A percentile compares a stretch with the other conserved stretches of the same genome.
These are phyloP conservation scores for Discoglossus pictus DNA, from an alignment of 2,797 vertebrate species.

Conservation along the genomic window DNA sequence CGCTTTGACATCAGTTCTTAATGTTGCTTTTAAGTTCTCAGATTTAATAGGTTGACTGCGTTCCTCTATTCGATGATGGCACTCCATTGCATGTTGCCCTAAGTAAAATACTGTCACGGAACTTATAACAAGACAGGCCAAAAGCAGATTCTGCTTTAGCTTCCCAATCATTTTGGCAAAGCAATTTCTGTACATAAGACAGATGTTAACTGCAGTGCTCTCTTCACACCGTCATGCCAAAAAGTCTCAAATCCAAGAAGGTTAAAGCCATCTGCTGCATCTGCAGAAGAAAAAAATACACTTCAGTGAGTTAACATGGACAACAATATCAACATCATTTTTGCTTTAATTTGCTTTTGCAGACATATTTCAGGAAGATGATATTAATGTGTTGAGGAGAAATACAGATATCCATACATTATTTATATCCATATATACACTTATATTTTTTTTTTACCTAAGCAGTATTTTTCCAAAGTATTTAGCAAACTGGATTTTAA, in stretches of 20 bases:
- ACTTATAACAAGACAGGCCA: conserved; percentile 93
- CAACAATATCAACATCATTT: no score
- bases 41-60: conserved; percentile 66
- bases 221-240: conserved; percentile 61
- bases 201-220: conserved; percentile 30
- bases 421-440: no score
- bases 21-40: conserved; percentile 65
- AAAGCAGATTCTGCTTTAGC: conserved; percentile 90
- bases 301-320: no score
- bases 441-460: no score
- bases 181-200: conserved; percentile 11
- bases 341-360: no score
- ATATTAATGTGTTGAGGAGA: no score
- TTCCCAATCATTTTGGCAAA: conserved; percentile 84
- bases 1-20: conserved; percentile 65
- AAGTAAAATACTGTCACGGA: conserved; percentile 93
- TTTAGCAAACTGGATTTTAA: no score
- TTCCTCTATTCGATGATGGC: conserved; percentile 90
- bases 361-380: no score
- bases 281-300: neutral
- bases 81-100: conserved; percentile 95
- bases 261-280: conserved; percentile 54
- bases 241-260: conserved; percentile 55
- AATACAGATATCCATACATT: no score
- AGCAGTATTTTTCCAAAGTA: no score